These are phyloP conservation scores for Camarhynchus parvulus DNA, from an alignment of 2,113 vertebrate species.

Conservation along the genomic window DNA sequence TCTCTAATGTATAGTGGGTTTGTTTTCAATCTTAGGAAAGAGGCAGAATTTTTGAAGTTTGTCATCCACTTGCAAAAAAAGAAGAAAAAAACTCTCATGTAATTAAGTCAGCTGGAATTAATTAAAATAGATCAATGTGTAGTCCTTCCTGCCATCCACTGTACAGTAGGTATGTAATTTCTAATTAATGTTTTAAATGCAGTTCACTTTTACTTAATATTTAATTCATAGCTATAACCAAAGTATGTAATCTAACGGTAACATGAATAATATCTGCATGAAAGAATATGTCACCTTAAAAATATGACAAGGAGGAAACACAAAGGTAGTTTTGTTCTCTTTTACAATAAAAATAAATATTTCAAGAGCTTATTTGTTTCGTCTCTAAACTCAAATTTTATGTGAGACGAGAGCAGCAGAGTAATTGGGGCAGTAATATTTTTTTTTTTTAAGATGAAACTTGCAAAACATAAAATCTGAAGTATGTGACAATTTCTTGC, in stretches of 20 bases:
- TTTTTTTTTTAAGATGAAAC: neutral
- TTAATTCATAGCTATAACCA: slow-evolving; percentile 70
- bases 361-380: slow-evolving; percentile 45
- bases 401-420: neutral
- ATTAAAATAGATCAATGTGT: slow-evolving; percentile 49
- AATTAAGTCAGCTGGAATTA: slow-evolving; percentile 59
- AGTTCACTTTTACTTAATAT: slow-evolving; percentile 67
- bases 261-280: slow-evolving; percentile 34
- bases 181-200: slow-evolving; percentile 72
- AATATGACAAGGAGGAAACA: slow-evolving; percentile 24
- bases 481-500: neutral
- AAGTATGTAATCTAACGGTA: neutral
- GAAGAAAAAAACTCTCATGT: neutral
- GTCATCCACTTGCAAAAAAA: neutral
- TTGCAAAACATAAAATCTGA: neutral
- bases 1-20: neutral
- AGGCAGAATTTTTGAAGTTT: slow-evolving; percentile 1
- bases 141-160: slow-evolving; percentile 31
- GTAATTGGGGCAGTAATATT: neutral
- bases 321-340: slow-evolving; percentile 16
- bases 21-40: neutral
- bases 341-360: slow-evolving; percentile 60
- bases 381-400: slow-evolving; percentile 62
- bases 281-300: slow-evolving; percentile 24
- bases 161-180: slow-evolving; percentile 38